Evolutionary conservation across 2,113 vertebrate species (phyloP).

Genomic region (Formicarius rufipectus): DNA sequence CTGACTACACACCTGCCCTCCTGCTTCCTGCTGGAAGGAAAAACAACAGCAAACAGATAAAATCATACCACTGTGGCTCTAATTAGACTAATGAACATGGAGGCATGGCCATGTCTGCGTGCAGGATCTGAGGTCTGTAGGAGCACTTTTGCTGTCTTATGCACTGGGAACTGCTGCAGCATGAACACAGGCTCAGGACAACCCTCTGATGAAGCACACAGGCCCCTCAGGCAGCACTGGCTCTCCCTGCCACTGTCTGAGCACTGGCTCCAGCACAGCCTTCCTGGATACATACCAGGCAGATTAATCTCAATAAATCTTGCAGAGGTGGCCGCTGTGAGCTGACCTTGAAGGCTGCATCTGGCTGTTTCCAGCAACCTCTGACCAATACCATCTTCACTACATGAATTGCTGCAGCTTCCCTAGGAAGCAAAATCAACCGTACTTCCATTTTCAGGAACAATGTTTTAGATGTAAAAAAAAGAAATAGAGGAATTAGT

Average conservation of each 20-base stretch:
- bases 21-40: background rate
- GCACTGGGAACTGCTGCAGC: background rate
- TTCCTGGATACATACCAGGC: background rate
- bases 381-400: background rate
- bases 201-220: background rate
- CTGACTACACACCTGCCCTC: rapidly evolving
- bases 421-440: background rate
- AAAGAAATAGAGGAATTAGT: background rate
- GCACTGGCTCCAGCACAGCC: background rate
- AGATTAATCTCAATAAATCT: background rate
- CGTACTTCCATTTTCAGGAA: background rate
- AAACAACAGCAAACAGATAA: background rate
- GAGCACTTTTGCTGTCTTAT: rapidly evolving
- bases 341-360: background rate
- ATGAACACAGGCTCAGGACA: background rate
- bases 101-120: rapidly evolving
- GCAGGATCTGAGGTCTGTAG: background rate
- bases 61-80: background rate
- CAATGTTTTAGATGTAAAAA: background rate
- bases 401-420: background rate
- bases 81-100: rapidly evolving
- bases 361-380: background rate
- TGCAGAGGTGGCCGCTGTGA: background rate
- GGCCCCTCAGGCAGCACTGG: background rate
- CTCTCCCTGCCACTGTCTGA: background rate